Base-by-base conservation (phyloP, 2,888 invertebrate species). In the Entomobrya multifasciata region DNA sequence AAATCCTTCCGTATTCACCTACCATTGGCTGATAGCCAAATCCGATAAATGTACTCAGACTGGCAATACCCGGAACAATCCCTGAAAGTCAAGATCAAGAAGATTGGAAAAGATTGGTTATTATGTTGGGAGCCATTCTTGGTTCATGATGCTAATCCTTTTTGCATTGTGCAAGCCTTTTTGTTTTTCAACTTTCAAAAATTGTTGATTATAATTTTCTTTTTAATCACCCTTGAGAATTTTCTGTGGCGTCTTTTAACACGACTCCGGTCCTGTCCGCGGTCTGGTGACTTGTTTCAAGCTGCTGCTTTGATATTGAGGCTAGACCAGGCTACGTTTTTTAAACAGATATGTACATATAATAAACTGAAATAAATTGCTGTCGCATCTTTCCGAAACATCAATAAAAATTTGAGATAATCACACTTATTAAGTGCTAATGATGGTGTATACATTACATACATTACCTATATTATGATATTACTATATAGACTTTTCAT, bases 21-120 rank as follows among this genome's bases (percentile, higher is more conserved):
- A 60, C 8, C 15, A 52, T 70, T 87, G 86, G 86, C 81, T 27
- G 70, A 77, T 77, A 36, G 81, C 86, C 86, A 87, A 55, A 44
- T n/a, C 41, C 30, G 77, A 77, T 82, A 65, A 36, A 47, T 81
- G 70, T 67, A 62, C 67, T 44, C 47, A 44, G 77, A 74, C 67
- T 47, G 67, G 81, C 80, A 81, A 76, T 82, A 65, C 44, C 74
- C 77, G 86, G 81, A 87, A 82, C 86, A 87, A 87, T 87, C 82
- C 82, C 77, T 82, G 81, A 87, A 87, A 87, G 86, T 87, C 86
- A 87, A 87, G 86, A 87, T 87, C 86, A 87, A 87, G 86, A 87
- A 82, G n/a, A n/a, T n/a, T 87, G 70, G 81, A 60, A 49, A 80
- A 74, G 60, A 41, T 20, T 72, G 22, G 15, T 6, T 25, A 82